These are phyloP conservation scores for Thamnophis sirtalis DNA, from an alignment of 2,113 vertebrate species.

Conservation along the genomic window DNA sequence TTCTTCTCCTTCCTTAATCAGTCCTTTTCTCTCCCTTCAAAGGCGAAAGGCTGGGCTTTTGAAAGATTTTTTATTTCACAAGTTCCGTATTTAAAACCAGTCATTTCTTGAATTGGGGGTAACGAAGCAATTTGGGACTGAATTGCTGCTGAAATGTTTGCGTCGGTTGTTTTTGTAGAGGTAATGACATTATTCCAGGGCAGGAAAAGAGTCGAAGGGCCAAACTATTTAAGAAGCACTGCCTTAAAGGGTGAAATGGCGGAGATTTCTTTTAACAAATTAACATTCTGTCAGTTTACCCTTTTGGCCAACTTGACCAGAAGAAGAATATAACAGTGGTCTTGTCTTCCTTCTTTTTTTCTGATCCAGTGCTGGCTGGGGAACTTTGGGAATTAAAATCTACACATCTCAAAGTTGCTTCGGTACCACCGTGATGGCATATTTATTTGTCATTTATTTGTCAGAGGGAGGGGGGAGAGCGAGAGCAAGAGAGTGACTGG, in stretches of 20 bases:
- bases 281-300: background rate
- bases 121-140: no score
- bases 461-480: no score
- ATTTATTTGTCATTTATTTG: background rate
- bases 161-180: background rate
- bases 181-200: background rate
- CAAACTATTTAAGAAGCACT: background rate
- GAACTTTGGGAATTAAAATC: background rate
- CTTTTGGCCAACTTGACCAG: background rate
- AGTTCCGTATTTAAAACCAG: no score
- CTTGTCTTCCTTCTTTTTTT: background rate
- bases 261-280: background rate
- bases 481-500: no score
- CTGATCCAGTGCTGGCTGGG: background rate
- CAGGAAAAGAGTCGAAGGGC: background rate
- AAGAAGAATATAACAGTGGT: background rate
- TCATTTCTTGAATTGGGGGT: no score
- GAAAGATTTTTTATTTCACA: no score
- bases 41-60: no score
- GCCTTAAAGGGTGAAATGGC: background rate
- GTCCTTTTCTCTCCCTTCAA: no score
- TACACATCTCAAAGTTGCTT: background rate
- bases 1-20: no score
- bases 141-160: no score
- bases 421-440: background rate